These are phyloP conservation scores for Tenthredo distinguenda DNA, from an alignment of 2,888 invertebrate genomes.

Conservation along the genomic window DNA sequence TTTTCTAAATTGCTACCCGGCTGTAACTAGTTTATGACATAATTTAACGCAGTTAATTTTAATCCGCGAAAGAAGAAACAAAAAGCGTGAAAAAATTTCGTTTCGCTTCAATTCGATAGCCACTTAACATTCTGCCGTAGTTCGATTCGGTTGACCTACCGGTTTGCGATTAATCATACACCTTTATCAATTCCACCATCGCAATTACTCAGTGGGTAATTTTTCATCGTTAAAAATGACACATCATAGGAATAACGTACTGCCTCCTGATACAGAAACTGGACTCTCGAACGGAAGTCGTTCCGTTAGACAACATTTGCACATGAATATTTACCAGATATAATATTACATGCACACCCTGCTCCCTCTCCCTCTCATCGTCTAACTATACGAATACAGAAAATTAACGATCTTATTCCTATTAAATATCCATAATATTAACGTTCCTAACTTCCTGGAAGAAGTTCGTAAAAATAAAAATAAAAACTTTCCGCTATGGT, in stretches of 20 bases:
- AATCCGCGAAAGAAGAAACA: neutral
- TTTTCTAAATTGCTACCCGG: neutral
- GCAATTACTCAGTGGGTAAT: constrained; percentile 30
- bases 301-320: constrained; percentile 23
- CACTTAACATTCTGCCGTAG: neutral
- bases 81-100: neutral
- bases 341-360: neutral
- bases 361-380: neutral
- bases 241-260: neutral
- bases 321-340: constrained; percentile 21
- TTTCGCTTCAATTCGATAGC: neutral
- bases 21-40: neutral
- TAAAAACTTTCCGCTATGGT: neutral
- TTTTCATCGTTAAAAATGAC: constrained; percentile 25
- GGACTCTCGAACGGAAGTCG: constrained; percentile 14
- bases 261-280: neutral
- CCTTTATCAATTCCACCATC: constrained; percentile 20
- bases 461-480: neutral
- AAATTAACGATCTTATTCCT: constrained; percentile 33
- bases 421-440: constrained; percentile 22
- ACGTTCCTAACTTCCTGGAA: constrained; percentile 2
- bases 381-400: neutral
- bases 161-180: constrained; percentile 6
- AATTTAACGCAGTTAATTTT: neutral
- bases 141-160: neutral